phyloP scores from a whole-genome alignment of 2,888 invertebrate species.

The Lutraria lutraria region DNA sequence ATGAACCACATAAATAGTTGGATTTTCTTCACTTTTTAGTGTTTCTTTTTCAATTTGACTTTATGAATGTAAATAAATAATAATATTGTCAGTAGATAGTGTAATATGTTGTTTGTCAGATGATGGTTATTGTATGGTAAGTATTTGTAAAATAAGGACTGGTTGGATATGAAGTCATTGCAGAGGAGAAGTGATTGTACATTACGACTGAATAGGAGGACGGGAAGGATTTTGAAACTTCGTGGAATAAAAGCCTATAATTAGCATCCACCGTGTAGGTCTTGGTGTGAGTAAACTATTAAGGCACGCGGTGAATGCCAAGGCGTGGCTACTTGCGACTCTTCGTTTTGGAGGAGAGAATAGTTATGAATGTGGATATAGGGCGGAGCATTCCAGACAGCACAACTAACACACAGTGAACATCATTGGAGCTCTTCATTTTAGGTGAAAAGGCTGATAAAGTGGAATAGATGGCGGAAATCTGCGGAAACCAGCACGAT shows the following conservation, averaged over 20 bases:
- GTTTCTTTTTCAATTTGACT: too few relatives aligned
- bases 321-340: constrained; percentile 87
- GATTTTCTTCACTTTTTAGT: too few relatives aligned
- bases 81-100: too few relatives aligned
- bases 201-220: neutral
- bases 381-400: neutral
- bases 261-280: constrained; percentile 87
- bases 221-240: neutral
- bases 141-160: too few relatives aligned
- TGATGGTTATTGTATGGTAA: too few relatives aligned
- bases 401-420: neutral
- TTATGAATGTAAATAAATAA: too few relatives aligned
- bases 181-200: too few relatives aligned
- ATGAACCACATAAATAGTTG: too few relatives aligned
- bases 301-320: constrained; percentile 99
- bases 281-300: constrained; percentile 94
- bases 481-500: neutral
- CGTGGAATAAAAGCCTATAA: constrained; percentile 51
- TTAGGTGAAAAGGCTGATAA: too few relatives aligned
- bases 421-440: neutral
- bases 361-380: neutral
- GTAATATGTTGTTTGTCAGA: too few relatives aligned
- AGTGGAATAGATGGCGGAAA: neutral
- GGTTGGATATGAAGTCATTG: too few relatives aligned
- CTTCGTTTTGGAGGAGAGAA: neutral